Evolutionary conservation across 1,140 invertebrate species (phyloP).

Genomic region (Rhopalosiphum padi): DNA sequence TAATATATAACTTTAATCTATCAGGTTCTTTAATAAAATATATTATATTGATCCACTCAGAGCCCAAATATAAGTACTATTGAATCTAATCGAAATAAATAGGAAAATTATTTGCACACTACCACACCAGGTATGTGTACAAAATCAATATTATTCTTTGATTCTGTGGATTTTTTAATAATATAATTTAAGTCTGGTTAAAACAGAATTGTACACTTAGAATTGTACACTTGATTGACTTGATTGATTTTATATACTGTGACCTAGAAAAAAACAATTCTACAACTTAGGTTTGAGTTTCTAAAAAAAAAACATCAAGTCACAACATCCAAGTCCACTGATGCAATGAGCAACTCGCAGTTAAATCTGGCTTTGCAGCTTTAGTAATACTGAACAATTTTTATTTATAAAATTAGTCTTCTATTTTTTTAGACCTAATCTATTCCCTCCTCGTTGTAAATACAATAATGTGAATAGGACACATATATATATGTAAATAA

Average conservation of each 20-base stretch:
- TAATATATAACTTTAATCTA: too few relatives aligned
- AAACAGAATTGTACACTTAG: background rate
- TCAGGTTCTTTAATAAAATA: too few relatives aligned
- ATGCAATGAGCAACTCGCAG: background rate
- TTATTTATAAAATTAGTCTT: background rate
- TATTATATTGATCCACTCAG: too few relatives aligned
- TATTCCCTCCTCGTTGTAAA: background rate
- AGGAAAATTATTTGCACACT: too few relatives aligned
- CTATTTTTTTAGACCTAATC: background rate
- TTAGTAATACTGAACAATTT: background rate
- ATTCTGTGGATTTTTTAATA: background rate
- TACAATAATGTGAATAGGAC: background rate
- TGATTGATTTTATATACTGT: background rate
- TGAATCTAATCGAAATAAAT: too few relatives aligned
- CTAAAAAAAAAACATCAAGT: background rate
- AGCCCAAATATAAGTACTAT: too few relatives aligned
- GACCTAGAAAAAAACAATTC: background rate
- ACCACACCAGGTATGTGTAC: too few relatives aligned
- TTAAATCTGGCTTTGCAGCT: background rate
- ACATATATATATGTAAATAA: background rate
- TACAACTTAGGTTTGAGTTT: background rate
- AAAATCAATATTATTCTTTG: background rate
- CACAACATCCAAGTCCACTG: too few relatives aligned
- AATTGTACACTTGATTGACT: background rate
- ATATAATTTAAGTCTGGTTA: background rate